Conservation (phyloP, 2,797 vertebrate genomes). For the Dromococcyx pavoninus region DNA sequence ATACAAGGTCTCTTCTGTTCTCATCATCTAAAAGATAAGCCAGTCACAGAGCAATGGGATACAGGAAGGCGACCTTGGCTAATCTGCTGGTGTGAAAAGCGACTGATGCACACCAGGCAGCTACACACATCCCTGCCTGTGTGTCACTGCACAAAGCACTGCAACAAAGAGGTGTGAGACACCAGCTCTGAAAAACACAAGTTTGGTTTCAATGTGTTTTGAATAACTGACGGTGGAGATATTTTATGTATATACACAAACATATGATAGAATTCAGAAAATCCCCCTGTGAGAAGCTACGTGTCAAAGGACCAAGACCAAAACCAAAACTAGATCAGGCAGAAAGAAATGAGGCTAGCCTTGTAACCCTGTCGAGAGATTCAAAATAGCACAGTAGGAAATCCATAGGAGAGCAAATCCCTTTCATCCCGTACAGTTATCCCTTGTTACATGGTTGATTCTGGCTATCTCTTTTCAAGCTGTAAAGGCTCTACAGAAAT, state of each 20-base stretch:
- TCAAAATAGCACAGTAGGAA: constrained; percentile 3
- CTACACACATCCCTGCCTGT: neutral
- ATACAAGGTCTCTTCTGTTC: neutral
- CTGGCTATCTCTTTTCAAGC: constrained; percentile 6
- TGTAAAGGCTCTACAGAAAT: constrained; percentile 5
- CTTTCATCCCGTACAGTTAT: neutral
- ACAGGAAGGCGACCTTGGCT: neutral
- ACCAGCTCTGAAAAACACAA: neutral
- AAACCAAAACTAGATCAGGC: neutral
- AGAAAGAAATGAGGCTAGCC: neutral
- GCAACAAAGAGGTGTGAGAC: neutral
- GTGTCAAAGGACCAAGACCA: neutral
- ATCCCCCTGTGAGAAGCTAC: neutral
- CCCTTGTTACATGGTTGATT: neutral
- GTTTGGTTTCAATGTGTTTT: neutral
- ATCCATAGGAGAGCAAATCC: constrained; percentile 33
- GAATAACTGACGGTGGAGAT: neutral
- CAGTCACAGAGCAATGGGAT: neutral
- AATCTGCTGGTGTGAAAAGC: neutral
- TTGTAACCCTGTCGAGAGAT: neutral
- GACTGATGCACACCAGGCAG: neutral
- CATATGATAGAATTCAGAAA: neutral
- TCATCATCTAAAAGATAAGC: neutral
- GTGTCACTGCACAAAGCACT: neutral
- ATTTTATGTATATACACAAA: neutral